Percentiles rank a stretch among this genome's conserved stretches.
Conservation (phyloP, 1,140 invertebrate species). For the Neelides sp. region DNA sequence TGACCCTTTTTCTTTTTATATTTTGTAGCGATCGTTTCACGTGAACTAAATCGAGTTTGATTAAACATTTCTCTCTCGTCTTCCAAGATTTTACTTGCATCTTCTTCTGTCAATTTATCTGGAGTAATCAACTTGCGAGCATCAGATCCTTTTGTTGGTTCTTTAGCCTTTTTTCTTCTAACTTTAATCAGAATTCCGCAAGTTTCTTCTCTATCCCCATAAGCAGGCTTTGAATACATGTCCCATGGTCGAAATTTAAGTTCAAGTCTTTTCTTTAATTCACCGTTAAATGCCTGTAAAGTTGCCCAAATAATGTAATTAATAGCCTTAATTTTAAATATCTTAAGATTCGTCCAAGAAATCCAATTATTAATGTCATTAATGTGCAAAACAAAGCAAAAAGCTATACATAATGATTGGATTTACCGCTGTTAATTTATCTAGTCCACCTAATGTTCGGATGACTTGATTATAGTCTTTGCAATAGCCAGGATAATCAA, state of each 20-base stretch:
- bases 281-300: slow-evolving; percentile 33
- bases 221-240: slow-evolving; percentile 64
- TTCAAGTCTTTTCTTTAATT: slow-evolving; percentile 54
- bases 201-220: slow-evolving; percentile 51
- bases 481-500: too few relatives aligned
- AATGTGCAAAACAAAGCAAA: too few relatives aligned
- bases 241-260: slow-evolving; percentile 70
- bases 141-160: not conserved
- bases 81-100: not conserved
- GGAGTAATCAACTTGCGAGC: too few relatives aligned
- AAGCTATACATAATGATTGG: too few relatives aligned
- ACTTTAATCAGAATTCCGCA: slow-evolving; percentile 62
- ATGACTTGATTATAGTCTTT: too few relatives aligned
- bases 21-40: not conserved
- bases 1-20: too few relatives aligned
- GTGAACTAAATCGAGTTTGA: not conserved
- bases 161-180: slow-evolving; percentile 17
- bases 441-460: too few relatives aligned
- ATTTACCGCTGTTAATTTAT: too few relatives aligned
- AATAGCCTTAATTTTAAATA: slow-evolving; percentile 26
- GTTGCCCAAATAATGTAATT: slow-evolving; percentile 17
- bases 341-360: slow-evolving; percentile 6
- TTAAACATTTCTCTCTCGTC: too few relatives aligned
- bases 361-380: too few relatives aligned
- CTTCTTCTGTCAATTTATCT: not conserved